Conservation (phyloP, 2,797 vertebrate species). For the Ambastaia sidthimunki region DNA sequence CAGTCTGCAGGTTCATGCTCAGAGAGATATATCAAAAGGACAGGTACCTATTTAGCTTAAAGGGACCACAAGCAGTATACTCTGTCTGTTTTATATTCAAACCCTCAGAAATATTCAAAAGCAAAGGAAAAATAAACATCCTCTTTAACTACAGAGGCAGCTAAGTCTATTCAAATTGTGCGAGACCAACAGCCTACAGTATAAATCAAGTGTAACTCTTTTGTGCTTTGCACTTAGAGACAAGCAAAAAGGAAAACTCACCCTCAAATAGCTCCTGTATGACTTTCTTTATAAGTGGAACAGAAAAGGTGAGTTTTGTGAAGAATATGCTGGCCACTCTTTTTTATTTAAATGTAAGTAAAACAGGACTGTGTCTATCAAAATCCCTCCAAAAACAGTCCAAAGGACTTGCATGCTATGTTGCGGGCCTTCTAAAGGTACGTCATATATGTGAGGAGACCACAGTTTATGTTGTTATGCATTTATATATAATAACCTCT, state of each 20-base stretch:
- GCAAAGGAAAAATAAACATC: background rate
- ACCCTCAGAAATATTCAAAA: background rate
- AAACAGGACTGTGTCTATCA: background rate
- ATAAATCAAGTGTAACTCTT: background rate
- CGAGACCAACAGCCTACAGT: background rate
- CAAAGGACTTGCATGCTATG: no score
- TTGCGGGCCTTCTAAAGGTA: no score
- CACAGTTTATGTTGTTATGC: no score
- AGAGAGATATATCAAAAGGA: conserved; percentile 54
- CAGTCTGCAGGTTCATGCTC: conserved; percentile 56
- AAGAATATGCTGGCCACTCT: background rate
- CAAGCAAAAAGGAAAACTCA: background rate
- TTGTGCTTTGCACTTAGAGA: background rate
- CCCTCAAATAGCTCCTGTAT: background rate
- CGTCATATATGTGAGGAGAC: no score
- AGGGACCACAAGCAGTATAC: background rate
- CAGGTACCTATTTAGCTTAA: conserved; percentile 64
- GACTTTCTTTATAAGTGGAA: background rate
- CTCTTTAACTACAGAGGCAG: background rate
- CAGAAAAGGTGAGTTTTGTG: background rate
- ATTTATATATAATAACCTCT: no score
- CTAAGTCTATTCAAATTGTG: background rate
- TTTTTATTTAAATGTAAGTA: background rate
- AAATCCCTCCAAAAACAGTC: background rate
- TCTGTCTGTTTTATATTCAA: background rate